Evolutionary conservation across 2,113 vertebrate species (phyloP), one percentile per base, ranked within the genome.

Genomic region (Alectura lathami): DNA sequence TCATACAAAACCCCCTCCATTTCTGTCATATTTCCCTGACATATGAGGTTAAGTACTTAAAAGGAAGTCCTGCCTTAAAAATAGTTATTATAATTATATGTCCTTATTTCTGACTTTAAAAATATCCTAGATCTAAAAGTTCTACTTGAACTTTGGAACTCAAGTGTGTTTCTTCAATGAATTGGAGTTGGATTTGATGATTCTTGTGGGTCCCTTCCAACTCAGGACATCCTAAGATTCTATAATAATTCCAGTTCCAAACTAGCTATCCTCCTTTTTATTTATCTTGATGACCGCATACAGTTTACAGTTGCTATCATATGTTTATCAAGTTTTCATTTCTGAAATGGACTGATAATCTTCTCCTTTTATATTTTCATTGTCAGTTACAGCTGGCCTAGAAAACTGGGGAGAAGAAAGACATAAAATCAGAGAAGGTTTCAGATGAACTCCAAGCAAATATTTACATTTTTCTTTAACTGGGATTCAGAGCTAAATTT

Each of bases 201-300:
- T 32, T 32, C 29, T 21, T 56, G 30, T 56, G 54, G 54, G 18
- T 54, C 29, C 29, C 11, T 32, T 18, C 54, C 30, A 32, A 56
- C 30, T 56, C 30, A 56, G 54, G 54, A 56, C 18, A 32, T 56
- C 8, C 54, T 56, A 56, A 32, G 54, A 32, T 56, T 32, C 30
- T 56, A 21, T 32, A 17, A 82, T 77, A 95, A 96, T 83, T 57
- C 75, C 93, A 93, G 94, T 97, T 97, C 79, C 79, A 83, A 77
- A 85, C 93, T 87, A 94, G 48, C 70, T 80, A 72, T 96, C 94
- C 94, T 93, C 72, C 69, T 62, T 95, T 94, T 95, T 47, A 85
- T 86, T 83, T 91, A 95, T 89, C 59, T 75, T 90, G 47, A 23
- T 73, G 72, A 59, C 77, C 8, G n/a, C 68, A n/a, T 27, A 54